Evolutionary conservation across 2,888 invertebrate genomes (phyloP), one percentile per base, ranked within the genome.

Genomic region (Parnassius mnemosyne): DNA sequence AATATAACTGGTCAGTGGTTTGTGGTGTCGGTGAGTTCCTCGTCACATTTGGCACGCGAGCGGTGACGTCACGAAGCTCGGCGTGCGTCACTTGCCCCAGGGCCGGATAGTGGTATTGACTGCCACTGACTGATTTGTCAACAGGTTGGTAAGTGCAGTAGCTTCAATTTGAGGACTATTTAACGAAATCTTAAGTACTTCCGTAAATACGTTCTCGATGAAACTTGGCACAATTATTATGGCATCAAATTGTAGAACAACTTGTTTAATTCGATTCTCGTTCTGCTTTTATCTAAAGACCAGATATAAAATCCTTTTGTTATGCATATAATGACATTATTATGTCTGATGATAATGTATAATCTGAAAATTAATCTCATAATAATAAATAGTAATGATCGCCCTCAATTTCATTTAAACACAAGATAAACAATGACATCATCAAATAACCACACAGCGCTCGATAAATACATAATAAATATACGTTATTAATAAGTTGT

Each of bases 11-110:
- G 66, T 63, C 57, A 53, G 57, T 57, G 47, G 53, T 44, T 25
- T 11, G 63, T 46, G 43, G 55, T 49, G 61, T 25, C 50, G 51
- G 51, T 47, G 57, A 34, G 50, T 34, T 50, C 60, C 52, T 11
- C 60, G 60, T 61, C 63, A 57, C 65, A 25, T 16, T 68, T 62
- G 71, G 70, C 76, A 73, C 74, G 76, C 75, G 69, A 72, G 57
- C 57, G 55, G 72, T 79, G 81, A 82, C 82, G 83, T 79, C 78
- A 77, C 72, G 47, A 55, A 58, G 68, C 65, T 61, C 65, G 64
- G 53, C 66, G 67, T 66, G 70, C 73, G 74, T 72, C 73, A 77
- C 69, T 60, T 20, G 46, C 53, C 51, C 52, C 43, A 68, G 68
- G 66, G 62, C 55, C 56, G 65, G 63, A 63, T 66, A 64, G 70